These are phyloP conservation scores for Triplophysa dalaica DNA, from an alignment of 2,113 vertebrate genomes.

Conservation along the genomic window DNA sequence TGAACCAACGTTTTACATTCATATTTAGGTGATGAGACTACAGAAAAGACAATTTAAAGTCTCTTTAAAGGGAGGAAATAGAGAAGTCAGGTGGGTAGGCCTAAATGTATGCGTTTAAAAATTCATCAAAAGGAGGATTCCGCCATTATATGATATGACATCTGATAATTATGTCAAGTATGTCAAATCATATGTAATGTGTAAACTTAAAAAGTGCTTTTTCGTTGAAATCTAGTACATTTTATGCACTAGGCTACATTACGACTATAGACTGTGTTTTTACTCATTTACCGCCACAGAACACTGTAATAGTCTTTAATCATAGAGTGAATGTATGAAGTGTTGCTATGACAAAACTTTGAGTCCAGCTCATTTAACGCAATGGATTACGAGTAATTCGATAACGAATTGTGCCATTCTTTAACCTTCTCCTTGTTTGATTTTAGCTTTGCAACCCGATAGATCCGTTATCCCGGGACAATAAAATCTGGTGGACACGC, in stretches of 20 bases:
- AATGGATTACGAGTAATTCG: slow-evolving; percentile 74
- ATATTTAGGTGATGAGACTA: background rate
- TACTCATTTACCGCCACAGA: background rate
- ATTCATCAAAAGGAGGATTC: too few relatives aligned
- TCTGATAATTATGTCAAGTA: too few relatives aligned
- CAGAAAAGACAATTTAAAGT: background rate
- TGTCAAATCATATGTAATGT: too few relatives aligned
- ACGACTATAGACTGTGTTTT: background rate
- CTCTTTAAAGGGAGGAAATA: background rate
- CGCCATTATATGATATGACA: too few relatives aligned
- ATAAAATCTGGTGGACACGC: slow-evolving; percentile 58
- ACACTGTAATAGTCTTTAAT: slow-evolving; percentile 11
- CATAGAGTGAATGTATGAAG: background rate
- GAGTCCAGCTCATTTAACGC: slow-evolving; percentile 57
- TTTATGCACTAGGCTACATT: background rate
- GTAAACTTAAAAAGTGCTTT: background rate
- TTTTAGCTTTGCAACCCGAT: slow-evolving; percentile 67
- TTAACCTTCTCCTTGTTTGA: slow-evolving; percentile 57
- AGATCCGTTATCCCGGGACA: slow-evolving; percentile 65
- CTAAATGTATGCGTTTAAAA: background rate
- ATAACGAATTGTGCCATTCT: slow-evolving; percentile 72
- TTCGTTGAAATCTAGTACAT: background rate
- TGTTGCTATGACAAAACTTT: slow-evolving; percentile 70
- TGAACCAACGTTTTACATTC: background rate
- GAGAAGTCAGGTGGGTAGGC: background rate